Evolutionary conservation across 35 echinoderm and acorn worm species (phyloP).

Genomic region (Lytechinus pictus): DNA sequence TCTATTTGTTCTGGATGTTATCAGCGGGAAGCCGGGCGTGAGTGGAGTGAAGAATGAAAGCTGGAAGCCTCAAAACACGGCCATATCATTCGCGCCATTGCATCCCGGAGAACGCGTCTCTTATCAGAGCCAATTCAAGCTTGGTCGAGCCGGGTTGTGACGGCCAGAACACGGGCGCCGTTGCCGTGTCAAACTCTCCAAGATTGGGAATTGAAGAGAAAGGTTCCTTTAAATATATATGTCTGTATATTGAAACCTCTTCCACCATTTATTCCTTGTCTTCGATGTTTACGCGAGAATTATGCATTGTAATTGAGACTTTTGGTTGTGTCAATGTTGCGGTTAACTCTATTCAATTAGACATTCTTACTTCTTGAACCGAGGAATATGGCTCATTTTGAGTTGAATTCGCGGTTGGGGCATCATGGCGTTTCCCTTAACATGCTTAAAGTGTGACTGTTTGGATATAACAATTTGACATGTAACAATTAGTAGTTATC

Average conservation of each 20-base stretch:
- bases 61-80: slow-evolving; percentile 16
- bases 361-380: neutral
- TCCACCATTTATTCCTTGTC: neutral
- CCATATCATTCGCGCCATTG: slow-evolving; percentile 9
- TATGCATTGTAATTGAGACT: neutral
- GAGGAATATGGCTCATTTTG: neutral
- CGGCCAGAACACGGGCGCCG: slow-evolving; percentile 28
- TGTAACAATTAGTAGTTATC: neutral
- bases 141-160: neutral
- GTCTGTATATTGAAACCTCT: neutral
- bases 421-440: neutral
- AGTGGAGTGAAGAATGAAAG: neutral
- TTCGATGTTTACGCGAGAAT: neutral
- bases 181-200: neutral
- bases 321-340: neutral
- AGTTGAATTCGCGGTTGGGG: neutral
- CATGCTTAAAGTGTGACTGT: neutral
- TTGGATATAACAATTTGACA: neutral
- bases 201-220: neutral
- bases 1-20: neutral
- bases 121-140: slow-evolving; percentile 20
- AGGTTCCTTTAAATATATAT: neutral
- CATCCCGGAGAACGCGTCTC: neutral
- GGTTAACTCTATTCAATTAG: neutral
- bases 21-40: slow-evolving; percentile 35